phyloP scores from a whole-genome alignment of 2,888 invertebrate genomes.

The Netelia virgata region DNA sequence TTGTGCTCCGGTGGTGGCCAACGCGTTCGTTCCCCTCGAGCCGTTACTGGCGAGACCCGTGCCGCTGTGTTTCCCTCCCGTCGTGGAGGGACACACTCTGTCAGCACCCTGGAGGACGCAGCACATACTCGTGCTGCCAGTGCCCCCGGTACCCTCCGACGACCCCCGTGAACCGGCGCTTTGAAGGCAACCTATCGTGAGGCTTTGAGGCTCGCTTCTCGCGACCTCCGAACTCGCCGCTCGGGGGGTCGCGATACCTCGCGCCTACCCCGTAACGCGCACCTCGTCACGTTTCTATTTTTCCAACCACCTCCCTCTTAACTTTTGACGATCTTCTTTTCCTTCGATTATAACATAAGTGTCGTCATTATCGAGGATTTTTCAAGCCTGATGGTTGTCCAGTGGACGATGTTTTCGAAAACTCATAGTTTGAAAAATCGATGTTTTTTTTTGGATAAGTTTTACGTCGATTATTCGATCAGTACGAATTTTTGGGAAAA shows the following conservation, averaged over 20 bases:
- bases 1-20: slow-evolving; percentile 71
- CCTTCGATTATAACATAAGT: not conserved
- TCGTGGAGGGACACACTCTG: slow-evolving; percentile 80
- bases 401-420: not conserved
- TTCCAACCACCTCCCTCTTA: not conserved
- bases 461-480: no score
- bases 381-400: no score
- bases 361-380: no score
- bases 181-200: slow-evolving; percentile 83
- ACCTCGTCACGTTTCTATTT: slow-evolving; percentile 50
- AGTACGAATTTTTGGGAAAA: no score
- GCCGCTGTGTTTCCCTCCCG: slow-evolving; percentile 76
- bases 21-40: slow-evolving; percentile 61
- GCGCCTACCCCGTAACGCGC: slow-evolving; percentile 65
- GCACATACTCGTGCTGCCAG: slow-evolving; percentile 80
- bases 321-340: slow-evolving; percentile 2
- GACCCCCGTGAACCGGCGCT: slow-evolving; percentile 80
- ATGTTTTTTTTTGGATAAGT: no score
- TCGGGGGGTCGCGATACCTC: slow-evolving; percentile 74
- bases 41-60: slow-evolving; percentile 71
- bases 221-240: slow-evolving; percentile 76
- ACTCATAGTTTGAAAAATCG: not conserved
- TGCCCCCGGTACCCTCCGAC: slow-evolving; percentile 74
- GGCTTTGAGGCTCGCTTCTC: slow-evolving; percentile 76
- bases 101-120: slow-evolving; percentile 83